These are phyloP conservation scores for Gobio occitaniae DNA, from an alignment of 2,797 vertebrate species.

Conservation along the genomic window DNA sequence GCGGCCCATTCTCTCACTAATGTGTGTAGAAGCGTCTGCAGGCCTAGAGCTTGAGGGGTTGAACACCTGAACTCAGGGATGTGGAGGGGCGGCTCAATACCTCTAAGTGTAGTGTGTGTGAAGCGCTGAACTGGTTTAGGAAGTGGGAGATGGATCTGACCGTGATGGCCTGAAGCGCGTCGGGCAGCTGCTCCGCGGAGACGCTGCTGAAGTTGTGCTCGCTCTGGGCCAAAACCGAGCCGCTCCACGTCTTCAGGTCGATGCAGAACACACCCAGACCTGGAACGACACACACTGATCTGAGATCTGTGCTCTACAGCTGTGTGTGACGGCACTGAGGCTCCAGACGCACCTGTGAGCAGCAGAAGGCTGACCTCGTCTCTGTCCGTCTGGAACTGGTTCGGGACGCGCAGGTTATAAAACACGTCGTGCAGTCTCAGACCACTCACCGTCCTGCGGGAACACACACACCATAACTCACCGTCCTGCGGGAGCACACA, in stretches of 20 bases:
- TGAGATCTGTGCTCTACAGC: not conserved
- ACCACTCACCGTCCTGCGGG: slow-evolving; percentile 70
- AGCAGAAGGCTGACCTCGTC: slow-evolving; percentile 79
- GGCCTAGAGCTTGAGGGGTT: too few species aligned
- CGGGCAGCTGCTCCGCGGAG: slow-evolving; percentile 73
- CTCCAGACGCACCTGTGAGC: slow-evolving; percentile 68
- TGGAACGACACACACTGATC: slow-evolving; percentile 44
- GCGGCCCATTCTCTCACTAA: too few species aligned
- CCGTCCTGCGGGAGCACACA: too few species aligned
- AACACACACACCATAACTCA: not conserved
- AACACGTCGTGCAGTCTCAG: slow-evolving; percentile 77
- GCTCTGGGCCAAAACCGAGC: slow-evolving; percentile 66
- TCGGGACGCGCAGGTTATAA: slow-evolving; percentile 75
- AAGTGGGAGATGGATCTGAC: slow-evolving; percentile 57
- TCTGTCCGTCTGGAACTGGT: slow-evolving; percentile 68
- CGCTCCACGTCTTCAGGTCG: slow-evolving; percentile 78
- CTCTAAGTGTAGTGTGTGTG: too few species aligned
- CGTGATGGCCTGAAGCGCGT: slow-evolving; percentile 76
- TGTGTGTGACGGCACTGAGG: not conserved
- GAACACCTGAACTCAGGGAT: too few species aligned
- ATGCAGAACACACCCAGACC: slow-evolving; percentile 80
- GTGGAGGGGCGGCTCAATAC: too few species aligned
- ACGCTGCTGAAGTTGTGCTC: slow-evolving; percentile 73
- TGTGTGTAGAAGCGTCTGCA: too few species aligned
- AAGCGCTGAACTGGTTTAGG: not conserved